These are phyloP conservation scores for Melanocharis versteri DNA, from an alignment of 2,113 vertebrate genomes.

Conservation along the genomic window DNA sequence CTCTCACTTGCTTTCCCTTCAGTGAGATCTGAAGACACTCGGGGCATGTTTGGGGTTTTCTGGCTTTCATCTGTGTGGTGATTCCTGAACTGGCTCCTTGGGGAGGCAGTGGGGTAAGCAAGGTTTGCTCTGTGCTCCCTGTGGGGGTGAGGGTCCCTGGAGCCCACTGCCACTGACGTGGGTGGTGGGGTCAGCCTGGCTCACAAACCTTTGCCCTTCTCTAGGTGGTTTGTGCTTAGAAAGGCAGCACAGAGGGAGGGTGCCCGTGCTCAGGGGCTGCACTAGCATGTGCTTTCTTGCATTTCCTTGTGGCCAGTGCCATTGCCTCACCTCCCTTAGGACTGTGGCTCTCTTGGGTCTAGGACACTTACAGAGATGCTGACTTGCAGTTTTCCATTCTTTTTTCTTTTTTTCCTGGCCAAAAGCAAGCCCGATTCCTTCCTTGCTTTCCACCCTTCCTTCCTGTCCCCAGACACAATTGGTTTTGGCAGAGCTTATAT, in stretches of 20 bases:
- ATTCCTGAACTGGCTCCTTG: not conserved
- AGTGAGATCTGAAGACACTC: not conserved
- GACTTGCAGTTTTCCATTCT: not conserved
- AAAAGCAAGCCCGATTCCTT: not conserved
- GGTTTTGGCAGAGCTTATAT: not conserved
- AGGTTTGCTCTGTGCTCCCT: not conserved
- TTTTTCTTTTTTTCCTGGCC: not conserved
- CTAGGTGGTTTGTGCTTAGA: not conserved
- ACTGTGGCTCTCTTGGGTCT: not conserved
- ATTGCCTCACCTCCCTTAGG: not conserved
- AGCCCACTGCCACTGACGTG: fast-evolving
- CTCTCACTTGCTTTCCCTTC: not conserved
- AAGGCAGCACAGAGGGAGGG: not conserved
- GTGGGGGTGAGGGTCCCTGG: not conserved
- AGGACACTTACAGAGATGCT: not conserved
- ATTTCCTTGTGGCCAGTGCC: not conserved
- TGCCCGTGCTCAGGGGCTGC: not conserved
- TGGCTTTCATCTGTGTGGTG: not conserved
- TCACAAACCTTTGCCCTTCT: not conserved
- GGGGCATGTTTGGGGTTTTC: not conserved
- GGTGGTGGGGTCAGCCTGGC: not conserved
- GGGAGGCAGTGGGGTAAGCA: not conserved
- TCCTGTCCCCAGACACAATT: not conserved
- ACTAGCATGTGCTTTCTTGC: not conserved
- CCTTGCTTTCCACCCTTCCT: not conserved